These are phyloP conservation scores for Pangasius mekongensis DNA, from an alignment of 2,797 vertebrate genomes.

Conservation along the genomic window DNA sequence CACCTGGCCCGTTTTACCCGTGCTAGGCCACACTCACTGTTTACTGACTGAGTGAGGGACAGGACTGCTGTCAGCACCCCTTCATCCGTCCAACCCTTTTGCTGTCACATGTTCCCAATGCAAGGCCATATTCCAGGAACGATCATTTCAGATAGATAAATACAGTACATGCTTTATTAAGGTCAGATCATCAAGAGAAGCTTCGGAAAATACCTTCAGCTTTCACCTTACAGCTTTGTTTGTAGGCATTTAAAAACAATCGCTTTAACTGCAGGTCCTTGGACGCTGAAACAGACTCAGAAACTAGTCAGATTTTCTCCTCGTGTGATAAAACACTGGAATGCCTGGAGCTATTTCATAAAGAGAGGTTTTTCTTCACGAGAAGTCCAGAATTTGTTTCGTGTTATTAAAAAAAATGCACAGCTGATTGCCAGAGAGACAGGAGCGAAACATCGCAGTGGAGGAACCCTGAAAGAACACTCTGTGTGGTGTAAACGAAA, in stretches of 20 bases:
- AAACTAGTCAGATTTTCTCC: neutral
- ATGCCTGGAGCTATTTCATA: neutral
- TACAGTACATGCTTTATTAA: neutral
- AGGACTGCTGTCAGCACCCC: constrained; percentile 70
- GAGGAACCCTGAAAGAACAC: constrained; percentile 56
- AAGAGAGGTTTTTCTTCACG: constrained; percentile 19
- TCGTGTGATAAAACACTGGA: constrained; percentile 11
- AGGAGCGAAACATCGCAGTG: constrained; percentile 46
- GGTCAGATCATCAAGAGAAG: neutral
- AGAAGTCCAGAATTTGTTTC: neutral
- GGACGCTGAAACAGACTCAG: neutral
- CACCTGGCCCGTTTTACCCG: constrained; percentile 80
- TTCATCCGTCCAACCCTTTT: constrained; percentile 47
- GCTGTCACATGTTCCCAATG: constrained; percentile 16
- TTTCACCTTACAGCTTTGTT: neutral
- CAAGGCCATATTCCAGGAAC: neutral
- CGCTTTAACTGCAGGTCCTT: neutral
- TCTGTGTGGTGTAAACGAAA: constrained; percentile 62
- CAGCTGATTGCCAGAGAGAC: constrained; percentile 52
- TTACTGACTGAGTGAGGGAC: constrained; percentile 73
- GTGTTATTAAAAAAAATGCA: constrained; percentile 38
- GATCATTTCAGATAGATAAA: constrained; percentile 6
- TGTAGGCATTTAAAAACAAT: neutral
- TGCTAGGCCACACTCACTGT: constrained; percentile 78
- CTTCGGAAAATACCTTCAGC: neutral